These are phyloP conservation scores for Epistrophe grossulariae DNA, from an alignment of 2,888 invertebrate genomes.

Conservation along the genomic window DNA sequence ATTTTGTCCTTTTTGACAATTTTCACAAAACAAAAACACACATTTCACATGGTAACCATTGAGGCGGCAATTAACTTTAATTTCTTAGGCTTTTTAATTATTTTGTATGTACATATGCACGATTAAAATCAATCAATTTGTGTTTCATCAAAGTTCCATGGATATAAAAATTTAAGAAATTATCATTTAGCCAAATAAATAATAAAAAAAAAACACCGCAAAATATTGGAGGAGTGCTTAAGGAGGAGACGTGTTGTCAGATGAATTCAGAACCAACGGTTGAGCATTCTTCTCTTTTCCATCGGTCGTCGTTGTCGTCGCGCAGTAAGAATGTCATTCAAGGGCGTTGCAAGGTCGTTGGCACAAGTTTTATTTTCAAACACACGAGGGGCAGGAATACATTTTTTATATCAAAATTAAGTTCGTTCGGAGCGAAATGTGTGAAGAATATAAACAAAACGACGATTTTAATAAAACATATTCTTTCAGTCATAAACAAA, in stretches of 20 bases:
- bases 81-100: neutral
- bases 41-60: conserved; percentile 38
- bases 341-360: conserved; percentile 84
- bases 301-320: conserved; percentile 79
- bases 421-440: conserved; percentile 31
- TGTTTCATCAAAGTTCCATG: neutral
- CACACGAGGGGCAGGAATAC: conserved; percentile 58
- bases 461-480: conserved; percentile 13
- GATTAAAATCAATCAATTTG: conserved; percentile 17
- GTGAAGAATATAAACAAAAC: conserved; percentile 36
- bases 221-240: conserved; percentile 49
- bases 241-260: conserved; percentile 54
- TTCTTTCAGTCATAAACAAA: conserved; percentile 25
- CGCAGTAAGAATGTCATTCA: conserved; percentile 83
- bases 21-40: conserved; percentile 43
- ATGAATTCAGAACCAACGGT: conserved; percentile 65
- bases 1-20: conserved; percentile 25
- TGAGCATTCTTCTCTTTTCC: conserved; percentile 72
- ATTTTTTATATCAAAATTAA: conserved; percentile 33
- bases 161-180: neutral
- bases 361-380: conserved; percentile 73
- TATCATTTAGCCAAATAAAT: conserved; percentile 20
- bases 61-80: neutral
- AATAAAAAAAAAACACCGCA: conserved; percentile 58
- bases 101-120: neutral